Evolutionary conservation across 2,113 vertebrate genomes (phyloP), one percentile per base, ranked within the genome.

Genomic region (Hoplias malabaricus): DNA sequence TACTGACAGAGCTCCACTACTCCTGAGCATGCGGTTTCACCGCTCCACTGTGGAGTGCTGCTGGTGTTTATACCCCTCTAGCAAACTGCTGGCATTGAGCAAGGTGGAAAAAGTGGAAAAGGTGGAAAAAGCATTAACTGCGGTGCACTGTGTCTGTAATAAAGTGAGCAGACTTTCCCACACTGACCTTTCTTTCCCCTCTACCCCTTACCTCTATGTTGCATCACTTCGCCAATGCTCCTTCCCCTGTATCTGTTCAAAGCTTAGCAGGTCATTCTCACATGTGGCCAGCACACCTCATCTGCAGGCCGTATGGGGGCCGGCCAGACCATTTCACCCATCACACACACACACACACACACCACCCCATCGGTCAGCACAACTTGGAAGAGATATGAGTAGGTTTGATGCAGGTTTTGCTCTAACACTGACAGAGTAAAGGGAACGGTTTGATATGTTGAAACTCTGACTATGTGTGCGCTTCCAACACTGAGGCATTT

Each of bases 241-340:
- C 16, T 48, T 48, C 14, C 34, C 46, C 27, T 70, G 56, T 40
- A 78, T 70, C 43, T 78, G 33, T 53, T 78, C 69, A 71, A 71
- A 78, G 68, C 69, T 61, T 70, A 78, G 67, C 76, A 78, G 75
- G 56, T 62, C 66, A 48, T 77, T 71, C 56, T 56, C 67, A 62
- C 73, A 80, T 76, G 48, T 80, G 73, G 46, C 48, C 57, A 80
- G 38, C 79, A 80, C 73, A 42, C 79, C 56, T 80, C 79, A 80
- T 80, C 73, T 71, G 74, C 46, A 65, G 27, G 27, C 46, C 68
- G 57, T 75, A 74, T 80, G 79, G 43, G 68, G 43, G 34, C 25
- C 43, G 43, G 25, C 2, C 13, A 80, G 43, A 65, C 40, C 62
- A 66, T 68, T 76, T 76, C 50, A 76, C 63, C 50, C 25, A 76